Evolutionary conservation across 1,140 invertebrate species (phyloP).

Genomic region (Drosophila carrolli): DNA sequence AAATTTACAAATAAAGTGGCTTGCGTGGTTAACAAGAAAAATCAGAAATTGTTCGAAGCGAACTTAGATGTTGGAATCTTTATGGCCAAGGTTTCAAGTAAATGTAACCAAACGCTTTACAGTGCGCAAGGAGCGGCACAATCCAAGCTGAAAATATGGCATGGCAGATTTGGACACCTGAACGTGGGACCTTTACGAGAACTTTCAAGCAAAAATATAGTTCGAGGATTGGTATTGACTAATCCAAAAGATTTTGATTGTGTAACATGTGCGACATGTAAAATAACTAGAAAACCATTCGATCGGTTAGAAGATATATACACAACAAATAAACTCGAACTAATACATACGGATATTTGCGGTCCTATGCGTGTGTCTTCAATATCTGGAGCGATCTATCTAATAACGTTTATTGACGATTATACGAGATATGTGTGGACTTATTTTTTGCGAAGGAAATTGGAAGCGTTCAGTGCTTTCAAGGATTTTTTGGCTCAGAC

Average conservation of each 20-base stretch:
- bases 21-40: not conserved
- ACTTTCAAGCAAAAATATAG: not conserved
- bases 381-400: too few relatives aligned
- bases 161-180: not conserved
- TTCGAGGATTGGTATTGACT: too few relatives aligned
- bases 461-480: not conserved
- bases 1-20: slow-evolving; percentile 1
- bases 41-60: not conserved
- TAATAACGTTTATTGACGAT: slow-evolving; percentile 2
- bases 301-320: too few relatives aligned
- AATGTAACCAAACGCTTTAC: not conserved
- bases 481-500: not conserved
- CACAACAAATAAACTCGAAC: too few relatives aligned
- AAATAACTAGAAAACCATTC: too few relatives aligned
- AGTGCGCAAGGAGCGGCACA: not conserved
- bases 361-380: too few relatives aligned
- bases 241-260: too few relatives aligned
- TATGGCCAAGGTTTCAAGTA: not conserved
- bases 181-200: not conserved
- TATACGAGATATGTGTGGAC: not conserved
- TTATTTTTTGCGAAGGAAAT: not conserved
- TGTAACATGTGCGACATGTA: too few relatives aligned
- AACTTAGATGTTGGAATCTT: not conserved
- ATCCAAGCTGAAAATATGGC: not conserved
- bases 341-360: too few relatives aligned